Evolutionary conservation across 2,113 vertebrate genomes (phyloP).

Genomic region (Vanacampus margaritifer): DNA sequence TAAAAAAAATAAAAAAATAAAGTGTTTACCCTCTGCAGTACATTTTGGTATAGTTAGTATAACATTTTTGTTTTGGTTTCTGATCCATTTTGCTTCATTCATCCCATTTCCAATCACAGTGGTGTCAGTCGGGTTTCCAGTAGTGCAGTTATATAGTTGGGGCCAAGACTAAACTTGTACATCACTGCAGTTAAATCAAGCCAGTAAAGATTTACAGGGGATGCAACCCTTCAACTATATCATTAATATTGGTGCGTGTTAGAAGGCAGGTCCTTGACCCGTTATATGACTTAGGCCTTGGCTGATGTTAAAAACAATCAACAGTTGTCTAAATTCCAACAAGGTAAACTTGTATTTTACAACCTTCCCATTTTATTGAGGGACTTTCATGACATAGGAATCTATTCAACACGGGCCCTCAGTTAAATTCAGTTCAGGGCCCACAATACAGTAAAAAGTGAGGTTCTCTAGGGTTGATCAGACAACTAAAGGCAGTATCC

Average conservation of each 20-base stretch:
- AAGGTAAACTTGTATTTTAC: conserved; percentile 48
- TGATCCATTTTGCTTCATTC: not conserved
- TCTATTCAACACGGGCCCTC: conserved; percentile 53
- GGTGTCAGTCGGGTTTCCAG: not conserved
- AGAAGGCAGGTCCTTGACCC: not conserved
- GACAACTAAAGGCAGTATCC: conserved; percentile 62
- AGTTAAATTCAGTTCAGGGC: conserved; percentile 58
- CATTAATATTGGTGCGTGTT: not conserved
- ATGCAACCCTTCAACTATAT: not conserved
- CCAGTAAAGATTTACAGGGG: conserved; percentile 2
- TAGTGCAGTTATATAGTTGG: not conserved
- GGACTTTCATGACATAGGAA: conserved; percentile 60
- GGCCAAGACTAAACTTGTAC: not conserved
- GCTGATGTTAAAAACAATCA: conserved; percentile 25
- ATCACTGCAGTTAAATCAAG: not conserved
- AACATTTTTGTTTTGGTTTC: not conserved
- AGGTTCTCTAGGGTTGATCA: conserved; percentile 66
- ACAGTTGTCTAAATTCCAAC: conserved; percentile 24
- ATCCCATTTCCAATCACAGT: not conserved
- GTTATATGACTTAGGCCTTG: not conserved
- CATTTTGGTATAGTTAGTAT: not conserved
- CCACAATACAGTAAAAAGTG: conserved; percentile 60
- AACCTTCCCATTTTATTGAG: conserved; percentile 31
- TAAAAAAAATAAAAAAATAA: not conserved
- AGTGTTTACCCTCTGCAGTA: not conserved